Percentiles rank a stretch among this genome's conserved stretches.
These are phyloP conservation scores for Thumatha senex DNA, from an alignment of 2,888 invertebrate species.

Conservation along the genomic window DNA sequence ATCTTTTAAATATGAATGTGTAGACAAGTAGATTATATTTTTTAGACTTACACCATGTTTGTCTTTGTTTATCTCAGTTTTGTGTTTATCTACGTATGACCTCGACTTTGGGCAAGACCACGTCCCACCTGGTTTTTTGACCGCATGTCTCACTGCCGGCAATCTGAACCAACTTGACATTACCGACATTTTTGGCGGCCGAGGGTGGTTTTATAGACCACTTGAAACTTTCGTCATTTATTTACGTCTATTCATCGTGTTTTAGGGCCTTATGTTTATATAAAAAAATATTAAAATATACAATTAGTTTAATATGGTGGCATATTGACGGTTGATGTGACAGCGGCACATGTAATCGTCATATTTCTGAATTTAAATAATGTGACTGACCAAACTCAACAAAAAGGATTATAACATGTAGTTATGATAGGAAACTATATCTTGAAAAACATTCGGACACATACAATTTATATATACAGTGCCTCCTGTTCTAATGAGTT, in stretches of 20 bases:
- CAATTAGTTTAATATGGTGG: slow-evolving; percentile 37
- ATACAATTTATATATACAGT: no score
- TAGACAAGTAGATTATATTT: no score
- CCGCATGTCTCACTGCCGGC: slow-evolving; percentile 34
- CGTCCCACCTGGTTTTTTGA: slow-evolving; percentile 29
- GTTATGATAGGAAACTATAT: no score
- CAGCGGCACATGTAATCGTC: slow-evolving; percentile 19
- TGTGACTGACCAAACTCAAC: slow-evolving; percentile 5
- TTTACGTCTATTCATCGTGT: slow-evolving; percentile 48
- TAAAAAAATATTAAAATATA: slow-evolving; percentile 32
- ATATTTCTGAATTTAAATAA: slow-evolving; percentile 45
- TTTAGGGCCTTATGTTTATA: slow-evolving; percentile 37
- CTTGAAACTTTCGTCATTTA: slow-evolving; percentile 20
- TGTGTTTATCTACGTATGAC: slow-evolving; percentile 52
- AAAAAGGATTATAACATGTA: slow-evolving; percentile 9
- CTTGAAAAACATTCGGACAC: no score
- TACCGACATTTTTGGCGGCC: slow-evolving; percentile 54
- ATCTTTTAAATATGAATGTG: no score
- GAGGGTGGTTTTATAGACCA: slow-evolving; percentile 34
- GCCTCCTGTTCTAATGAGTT: no score
- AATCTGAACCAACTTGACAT: slow-evolving; percentile 48
- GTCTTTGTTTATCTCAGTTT: slow-evolving; percentile 46
- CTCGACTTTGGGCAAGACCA: slow-evolving; percentile 37
- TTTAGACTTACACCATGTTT: slow-evolving; percentile 48
- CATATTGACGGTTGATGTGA: slow-evolving; percentile 53